Evolutionary conservation across 1,140 invertebrate genomes (phyloP).

Genomic region (Carposina sasakii): DNA sequence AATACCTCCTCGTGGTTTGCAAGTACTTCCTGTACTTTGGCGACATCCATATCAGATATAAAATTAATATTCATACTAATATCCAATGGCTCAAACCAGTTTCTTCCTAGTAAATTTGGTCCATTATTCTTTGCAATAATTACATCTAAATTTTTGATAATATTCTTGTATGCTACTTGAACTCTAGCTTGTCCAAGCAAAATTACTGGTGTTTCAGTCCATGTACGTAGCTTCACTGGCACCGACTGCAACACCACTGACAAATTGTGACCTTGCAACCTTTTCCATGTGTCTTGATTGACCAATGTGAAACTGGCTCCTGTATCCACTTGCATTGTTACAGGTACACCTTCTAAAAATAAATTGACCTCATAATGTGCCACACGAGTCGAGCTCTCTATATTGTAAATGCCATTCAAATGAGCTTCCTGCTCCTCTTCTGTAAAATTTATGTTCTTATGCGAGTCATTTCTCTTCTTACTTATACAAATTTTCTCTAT

Average conservation of each 20-base stretch:
- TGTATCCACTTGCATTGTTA: conserved; percentile 23
- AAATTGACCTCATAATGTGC: conserved; percentile 14
- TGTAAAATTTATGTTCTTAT: conserved; percentile 13
- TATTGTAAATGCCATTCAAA: conserved; percentile 22
- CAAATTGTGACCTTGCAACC: conserved; percentile 7
- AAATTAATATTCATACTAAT: conserved; percentile 26
- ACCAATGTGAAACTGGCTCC: conserved; percentile 20
- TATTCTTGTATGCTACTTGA: conserved; percentile 19
- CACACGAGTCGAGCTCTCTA: conserved; percentile 8
- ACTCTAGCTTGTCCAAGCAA: conserved; percentile 15
- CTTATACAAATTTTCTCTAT: conserved; percentile 25
- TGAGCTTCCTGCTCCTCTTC: conserved; percentile 6
- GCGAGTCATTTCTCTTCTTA: conserved; percentile 18
- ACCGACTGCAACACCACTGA: not conserved
- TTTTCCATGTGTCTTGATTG: conserved; percentile 10
- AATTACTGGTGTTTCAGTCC: conserved; percentile 10
- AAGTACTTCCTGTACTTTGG: conserved; percentile 6
- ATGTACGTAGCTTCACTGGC: conserved; percentile 10
- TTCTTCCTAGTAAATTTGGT: conserved; percentile 22
- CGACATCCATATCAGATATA: conserved; percentile 5
- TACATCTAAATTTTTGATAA: conserved; percentile 10
- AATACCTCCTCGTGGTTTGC: conserved; percentile 22
- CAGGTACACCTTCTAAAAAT: conserved; percentile 8
- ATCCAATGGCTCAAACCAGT: conserved; percentile 20
- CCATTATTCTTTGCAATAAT: conserved; percentile 23